Conservation (phyloP, 2,797 vertebrate species). For the Champsocephalus esox region DNA sequence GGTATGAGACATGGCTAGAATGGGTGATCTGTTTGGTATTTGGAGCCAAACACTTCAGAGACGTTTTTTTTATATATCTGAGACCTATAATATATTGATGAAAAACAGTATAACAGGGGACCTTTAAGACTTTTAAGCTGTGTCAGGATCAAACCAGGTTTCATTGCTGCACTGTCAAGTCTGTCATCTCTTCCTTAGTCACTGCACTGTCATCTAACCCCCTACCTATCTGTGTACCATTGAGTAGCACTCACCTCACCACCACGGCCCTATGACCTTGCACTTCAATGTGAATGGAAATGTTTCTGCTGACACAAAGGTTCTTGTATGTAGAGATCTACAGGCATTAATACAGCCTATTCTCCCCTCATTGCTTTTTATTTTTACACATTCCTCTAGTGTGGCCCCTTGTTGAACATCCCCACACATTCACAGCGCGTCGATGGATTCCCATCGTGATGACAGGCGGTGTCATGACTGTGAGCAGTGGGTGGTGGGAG, state of each 20-base stretch:
- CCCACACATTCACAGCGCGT: conserved; percentile 15
- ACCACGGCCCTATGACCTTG: conserved; percentile 24
- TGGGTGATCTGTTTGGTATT: too few relatives aligned
- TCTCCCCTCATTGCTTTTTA: neutral
- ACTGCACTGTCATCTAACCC: conserved; percentile 14
- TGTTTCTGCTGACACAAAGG: conserved; percentile 27
- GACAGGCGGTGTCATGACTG: conserved; percentile 68
- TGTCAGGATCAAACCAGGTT: neutral
- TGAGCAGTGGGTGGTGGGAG: conserved; percentile 58
- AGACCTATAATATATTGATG: too few relatives aligned
- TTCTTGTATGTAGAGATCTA: conserved; percentile 22
- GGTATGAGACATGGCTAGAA: too few relatives aligned
- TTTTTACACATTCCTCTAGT: neutral
- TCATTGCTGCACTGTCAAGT: neutral
- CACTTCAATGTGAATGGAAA: conserved; percentile 21
- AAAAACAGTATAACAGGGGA: too few relatives aligned
- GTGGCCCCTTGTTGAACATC: conserved; percentile 20
- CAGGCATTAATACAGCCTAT: conserved; percentile 4
- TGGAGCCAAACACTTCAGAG: too few relatives aligned
- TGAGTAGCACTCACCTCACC: neutral
- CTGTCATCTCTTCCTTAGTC: conserved; percentile 8
- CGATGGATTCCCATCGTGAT: conserved; percentile 38
- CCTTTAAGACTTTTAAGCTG: neutral
- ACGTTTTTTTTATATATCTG: too few relatives aligned
- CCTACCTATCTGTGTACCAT: neutral